phyloP scores from a whole-genome alignment of 2,797 vertebrate genomes.

The Propithecus perrieri region DNA sequence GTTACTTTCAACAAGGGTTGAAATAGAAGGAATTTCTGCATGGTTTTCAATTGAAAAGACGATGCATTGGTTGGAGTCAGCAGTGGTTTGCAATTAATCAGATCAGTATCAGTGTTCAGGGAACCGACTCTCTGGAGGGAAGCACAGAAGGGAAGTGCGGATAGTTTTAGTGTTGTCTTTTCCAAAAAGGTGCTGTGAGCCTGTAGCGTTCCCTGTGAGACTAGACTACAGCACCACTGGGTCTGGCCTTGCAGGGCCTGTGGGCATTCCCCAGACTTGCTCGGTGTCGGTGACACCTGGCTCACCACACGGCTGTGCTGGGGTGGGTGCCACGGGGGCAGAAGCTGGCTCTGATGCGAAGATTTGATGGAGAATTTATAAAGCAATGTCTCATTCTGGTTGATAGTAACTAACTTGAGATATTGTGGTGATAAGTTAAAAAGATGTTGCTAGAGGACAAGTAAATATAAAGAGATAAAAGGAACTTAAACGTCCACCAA shows the following conservation, averaged over 20 bases:
- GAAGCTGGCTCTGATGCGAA: not conserved
- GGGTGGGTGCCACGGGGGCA: not conserved
- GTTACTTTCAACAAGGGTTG: not conserved
- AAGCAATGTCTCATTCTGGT: not conserved
- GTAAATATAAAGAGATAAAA: not conserved
- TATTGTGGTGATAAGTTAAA: not conserved
- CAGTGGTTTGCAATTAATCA: not conserved
- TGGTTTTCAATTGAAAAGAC: not conserved
- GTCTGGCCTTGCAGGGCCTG: not conserved
- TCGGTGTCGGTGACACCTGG: not conserved
- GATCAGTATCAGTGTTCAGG: not conserved
- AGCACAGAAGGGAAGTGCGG: not conserved
- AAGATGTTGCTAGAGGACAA: not conserved
- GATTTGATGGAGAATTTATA: not conserved
- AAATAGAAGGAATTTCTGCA: not conserved
- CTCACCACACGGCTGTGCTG: rapidly evolving
- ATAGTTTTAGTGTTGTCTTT: not conserved
- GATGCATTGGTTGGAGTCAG: too few species aligned
- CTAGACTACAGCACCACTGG: too few species aligned
- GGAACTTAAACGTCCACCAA: not conserved
- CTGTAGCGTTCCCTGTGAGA: rapidly evolving
- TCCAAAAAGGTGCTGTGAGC: not conserved
- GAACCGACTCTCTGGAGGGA: not conserved
- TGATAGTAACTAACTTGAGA: not conserved
- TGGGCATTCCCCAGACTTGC: not conserved